Evolutionary conservation across 2,797 vertebrate genomes (phyloP), one percentile per base, ranked within the genome.

Genomic region (Podarcis siculus): DNA sequence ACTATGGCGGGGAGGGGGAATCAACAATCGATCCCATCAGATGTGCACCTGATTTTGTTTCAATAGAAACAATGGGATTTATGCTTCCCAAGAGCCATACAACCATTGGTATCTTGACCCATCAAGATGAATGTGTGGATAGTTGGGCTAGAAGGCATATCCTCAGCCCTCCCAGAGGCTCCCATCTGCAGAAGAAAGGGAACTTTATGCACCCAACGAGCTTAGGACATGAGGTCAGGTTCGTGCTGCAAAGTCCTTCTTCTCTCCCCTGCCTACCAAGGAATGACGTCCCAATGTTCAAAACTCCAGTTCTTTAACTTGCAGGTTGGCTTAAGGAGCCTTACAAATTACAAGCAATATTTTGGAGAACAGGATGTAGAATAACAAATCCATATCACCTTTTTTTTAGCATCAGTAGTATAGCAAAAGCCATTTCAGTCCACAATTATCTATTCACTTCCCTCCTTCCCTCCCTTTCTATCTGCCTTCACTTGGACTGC

Each of bases 1-100:
- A 93, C 81, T 91, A 83, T 91, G 21, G 87, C 85, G 88, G 86
- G 67, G 37, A 89, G 88, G 79, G 45, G 78, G 72, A 35, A 13
- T 27, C 78, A 82, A 75, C 58, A 73, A 0, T 39, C 3, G 83
- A 30, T 67, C 90, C 85, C 37, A 78, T 72, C 39, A 4, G 81
- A 91, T 87, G 88, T 39, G 71, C 21, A 39, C 55, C 30, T 83
- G 55, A 58, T 87, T 92, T 92, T 69, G 79, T 86, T 87, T 58
- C 49, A 73, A 66, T 75, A 25, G 55, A 73, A 80, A 80, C 8
- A 9, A 45, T 81, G 49, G 55, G 55, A 75, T 89, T 23, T 64
- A 17, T 61, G 66, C 39, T n/a, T 32, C 27, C 67, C 9, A 72
- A 27, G 12, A 86, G 32, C 82, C 17, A 72, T 35, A 8, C 82